Conservation (phyloP, 2,797 vertebrate genomes). For the Schizopygopsis pylzovi region DNA sequence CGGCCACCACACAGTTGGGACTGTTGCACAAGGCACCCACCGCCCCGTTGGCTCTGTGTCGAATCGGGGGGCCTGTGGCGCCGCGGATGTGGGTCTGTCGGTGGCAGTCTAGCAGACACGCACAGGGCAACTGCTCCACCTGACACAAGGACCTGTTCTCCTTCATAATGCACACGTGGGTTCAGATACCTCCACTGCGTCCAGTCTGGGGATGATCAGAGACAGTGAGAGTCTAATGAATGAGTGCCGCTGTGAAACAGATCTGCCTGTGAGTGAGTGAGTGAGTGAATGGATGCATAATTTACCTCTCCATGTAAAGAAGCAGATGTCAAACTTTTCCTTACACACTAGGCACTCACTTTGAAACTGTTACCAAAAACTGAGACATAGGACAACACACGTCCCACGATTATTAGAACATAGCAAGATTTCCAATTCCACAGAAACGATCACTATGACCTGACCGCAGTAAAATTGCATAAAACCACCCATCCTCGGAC, state of each 20-base stretch:
- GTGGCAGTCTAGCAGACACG: slow-evolving; percentile 68
- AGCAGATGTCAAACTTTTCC: slow-evolving; percentile 45
- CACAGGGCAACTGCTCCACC: slow-evolving; percentile 53
- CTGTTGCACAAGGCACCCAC: slow-evolving; percentile 57
- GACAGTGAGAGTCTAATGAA: slow-evolving; percentile 51
- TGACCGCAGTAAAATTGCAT: neutral
- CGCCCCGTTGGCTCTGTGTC: slow-evolving; percentile 69
- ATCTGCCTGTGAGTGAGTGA: slow-evolving; percentile 53
- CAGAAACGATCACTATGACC: neutral
- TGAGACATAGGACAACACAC: neutral
- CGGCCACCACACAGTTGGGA: slow-evolving; percentile 62
- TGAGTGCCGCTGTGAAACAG: slow-evolving; percentile 47
- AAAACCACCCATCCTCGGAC: neutral
- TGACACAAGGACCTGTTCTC: slow-evolving; percentile 62
- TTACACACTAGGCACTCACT: slow-evolving; percentile 33
- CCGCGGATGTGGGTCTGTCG: slow-evolving; percentile 12
- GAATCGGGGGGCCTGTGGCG: neutral
- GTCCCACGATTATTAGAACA: neutral
- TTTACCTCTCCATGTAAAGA: slow-evolving; percentile 47
- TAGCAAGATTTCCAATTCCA: neutral
- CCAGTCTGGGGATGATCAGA: slow-evolving; percentile 45
- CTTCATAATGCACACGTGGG: slow-evolving; percentile 69
- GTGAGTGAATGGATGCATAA: slow-evolving; percentile 57
- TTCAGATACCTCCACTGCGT: slow-evolving; percentile 68
- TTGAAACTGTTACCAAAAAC: slow-evolving; percentile 28